These are phyloP conservation scores for Galemys pyrenaicus DNA, from an alignment of 2,113 vertebrate species.

Conservation along the genomic window DNA sequence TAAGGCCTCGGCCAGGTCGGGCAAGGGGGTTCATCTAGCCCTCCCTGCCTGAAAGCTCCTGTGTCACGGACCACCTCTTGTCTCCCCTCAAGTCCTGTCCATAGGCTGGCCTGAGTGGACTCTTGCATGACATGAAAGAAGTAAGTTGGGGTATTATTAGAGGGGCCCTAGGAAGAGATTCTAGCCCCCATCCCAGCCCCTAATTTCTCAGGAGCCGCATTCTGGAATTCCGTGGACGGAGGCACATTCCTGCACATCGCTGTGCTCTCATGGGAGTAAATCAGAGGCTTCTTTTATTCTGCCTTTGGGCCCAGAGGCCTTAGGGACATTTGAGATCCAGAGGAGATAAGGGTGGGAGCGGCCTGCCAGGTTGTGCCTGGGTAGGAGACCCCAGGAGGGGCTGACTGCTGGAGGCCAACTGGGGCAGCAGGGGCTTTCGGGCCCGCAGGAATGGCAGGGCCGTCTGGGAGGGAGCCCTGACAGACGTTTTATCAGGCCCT, in stretches of 20 bases:
- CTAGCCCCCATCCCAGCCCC: background rate
- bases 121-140: background rate
- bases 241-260: background rate
- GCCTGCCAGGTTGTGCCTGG: background rate
- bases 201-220: background rate
- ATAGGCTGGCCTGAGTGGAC: background rate
- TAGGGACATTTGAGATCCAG: background rate
- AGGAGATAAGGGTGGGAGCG: background rate
- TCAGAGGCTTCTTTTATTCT: background rate
- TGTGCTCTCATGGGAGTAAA: background rate
- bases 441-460: constrained; percentile 18
- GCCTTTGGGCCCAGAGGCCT: background rate
- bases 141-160: background rate
- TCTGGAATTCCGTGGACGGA: background rate
- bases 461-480: constrained; percentile 62
- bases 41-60: background rate
- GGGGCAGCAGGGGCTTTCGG: background rate
- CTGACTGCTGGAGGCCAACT: constrained; percentile 20
- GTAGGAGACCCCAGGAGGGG: background rate
- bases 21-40: background rate
- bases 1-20: background rate
- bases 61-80: background rate
- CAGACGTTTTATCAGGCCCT: constrained; percentile 69
- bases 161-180: background rate
- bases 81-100: background rate